A percentile compares a stretch with the other conserved stretches of the same genome.
Conservation (phyloP, 2,113 vertebrate genomes). For the Corythaixoides concolor region DNA sequence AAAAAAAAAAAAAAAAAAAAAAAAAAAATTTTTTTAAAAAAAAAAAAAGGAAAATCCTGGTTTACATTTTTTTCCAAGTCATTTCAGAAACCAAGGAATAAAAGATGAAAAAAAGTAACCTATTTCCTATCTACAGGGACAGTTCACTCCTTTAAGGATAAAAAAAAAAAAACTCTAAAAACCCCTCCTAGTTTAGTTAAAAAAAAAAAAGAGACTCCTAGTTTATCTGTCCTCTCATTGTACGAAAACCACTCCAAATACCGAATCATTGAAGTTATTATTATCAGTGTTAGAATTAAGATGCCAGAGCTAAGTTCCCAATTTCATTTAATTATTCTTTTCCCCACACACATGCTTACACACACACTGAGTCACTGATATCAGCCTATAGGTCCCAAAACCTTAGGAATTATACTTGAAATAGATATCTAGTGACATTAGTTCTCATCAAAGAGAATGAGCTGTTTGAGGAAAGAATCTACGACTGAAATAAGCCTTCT, state of each 20-base stretch:
- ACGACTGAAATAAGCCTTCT: neutral
- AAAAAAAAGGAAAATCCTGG: neutral
- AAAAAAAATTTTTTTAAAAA: too few species aligned
- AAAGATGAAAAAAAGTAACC: neutral
- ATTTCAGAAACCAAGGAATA: neutral
- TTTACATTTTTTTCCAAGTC: neutral
- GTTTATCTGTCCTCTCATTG: neutral
- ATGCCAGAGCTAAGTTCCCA: neutral
- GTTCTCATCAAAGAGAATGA: neutral
- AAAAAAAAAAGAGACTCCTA: neutral
- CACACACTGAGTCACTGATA: neutral
- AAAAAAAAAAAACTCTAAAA: too few species aligned
- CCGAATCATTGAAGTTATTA: neutral
- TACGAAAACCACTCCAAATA: neutral
- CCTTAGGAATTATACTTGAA: neutral
- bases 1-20: too few species aligned
- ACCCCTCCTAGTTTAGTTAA: neutral
- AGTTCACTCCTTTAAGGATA: neutral
- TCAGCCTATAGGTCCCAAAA: neutral
- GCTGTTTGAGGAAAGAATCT: neutral
- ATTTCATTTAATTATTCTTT: neutral
- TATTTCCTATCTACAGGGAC: neutral
- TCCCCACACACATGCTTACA: neutral
- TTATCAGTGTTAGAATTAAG: neutral
- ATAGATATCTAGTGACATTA: neutral